A percentile compares a stretch with the other conserved stretches of the same genome.
These are phyloP conservation scores for Eleginops maclovinus DNA, from an alignment of 2,113 vertebrate species.

Conservation along the genomic window DNA sequence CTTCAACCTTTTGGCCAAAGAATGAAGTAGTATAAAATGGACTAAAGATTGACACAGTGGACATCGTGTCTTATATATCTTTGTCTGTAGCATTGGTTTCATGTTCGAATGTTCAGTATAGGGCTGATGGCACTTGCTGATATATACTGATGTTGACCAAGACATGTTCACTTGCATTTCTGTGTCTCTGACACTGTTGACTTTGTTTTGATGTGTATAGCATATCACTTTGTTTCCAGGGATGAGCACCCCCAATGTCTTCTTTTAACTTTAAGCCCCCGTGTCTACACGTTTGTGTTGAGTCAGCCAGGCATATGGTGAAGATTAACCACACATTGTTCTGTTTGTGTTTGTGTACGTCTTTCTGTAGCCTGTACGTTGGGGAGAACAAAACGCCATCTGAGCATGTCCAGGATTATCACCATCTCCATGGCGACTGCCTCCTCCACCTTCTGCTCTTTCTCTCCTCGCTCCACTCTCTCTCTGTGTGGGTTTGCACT, in stretches of 20 bases:
- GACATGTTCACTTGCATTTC: slow-evolving; percentile 6
- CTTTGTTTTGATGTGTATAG: slow-evolving; percentile 9
- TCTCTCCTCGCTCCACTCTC: slow-evolving; percentile 17
- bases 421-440: slow-evolving; percentile 74
- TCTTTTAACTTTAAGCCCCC: slow-evolving; percentile 41
- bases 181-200: slow-evolving; percentile 1
- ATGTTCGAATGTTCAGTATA: neutral
- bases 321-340: slow-evolving; percentile 69
- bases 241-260: neutral
- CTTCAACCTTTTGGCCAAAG: slow-evolving; percentile 12
- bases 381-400: slow-evolving; percentile 58
- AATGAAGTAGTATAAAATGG: slow-evolving; percentile 18
- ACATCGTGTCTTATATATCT: neutral
- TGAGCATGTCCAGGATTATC: slow-evolving; percentile 71
- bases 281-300: slow-evolving; percentile 47
- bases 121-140: neutral
- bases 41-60: slow-evolving; percentile 22
- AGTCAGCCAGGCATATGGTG: slow-evolving; percentile 58
- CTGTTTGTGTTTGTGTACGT: slow-evolving; percentile 52
- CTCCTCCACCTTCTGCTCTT: slow-evolving; percentile 55
- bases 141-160: neutral
- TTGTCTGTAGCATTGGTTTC: neutral
- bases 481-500: slow-evolving; percentile 48
- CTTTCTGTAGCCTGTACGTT: slow-evolving; percentile 33
- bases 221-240: slow-evolving; percentile 4